Evolutionary conservation across 2,113 vertebrate species (phyloP), one percentile per base, ranked within the genome.

Genomic region (Monarcha castaneiventris): DNA sequence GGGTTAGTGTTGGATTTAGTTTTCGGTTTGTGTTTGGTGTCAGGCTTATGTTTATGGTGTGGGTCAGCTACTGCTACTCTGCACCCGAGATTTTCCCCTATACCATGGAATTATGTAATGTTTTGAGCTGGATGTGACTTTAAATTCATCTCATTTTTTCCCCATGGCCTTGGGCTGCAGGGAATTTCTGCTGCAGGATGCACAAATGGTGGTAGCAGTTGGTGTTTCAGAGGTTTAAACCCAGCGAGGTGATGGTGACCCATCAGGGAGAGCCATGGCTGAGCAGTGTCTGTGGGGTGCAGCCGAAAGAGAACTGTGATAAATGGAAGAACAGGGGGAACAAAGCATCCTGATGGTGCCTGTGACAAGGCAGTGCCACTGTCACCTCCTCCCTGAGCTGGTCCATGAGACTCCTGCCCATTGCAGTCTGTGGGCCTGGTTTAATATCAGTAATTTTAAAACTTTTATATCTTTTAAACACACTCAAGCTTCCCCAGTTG

Each of bases 71-170:
- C 5, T 23, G 20, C 33, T n/a, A 4, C 8, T n/a, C 9, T 58
- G 13, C 55, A 23, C 9, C 4, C 3, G 33, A 23, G 21, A 58
- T 7, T n/a, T 58, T 16, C 14, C 21, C 6, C 16, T 23, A 5
- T 16, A 25, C 11, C 56, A 59, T 16, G 7, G 22, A 25, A 35
- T 2, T 10, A 35, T 26, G n/a, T 10, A 25, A 17, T 25, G 3
- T 7, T 11, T 23, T 3, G 14, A 4, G 1, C 4, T 35, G 3
- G 22, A 17, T 3, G 2, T 13, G 21, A 7, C 4, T 6, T 35
- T 10, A 3, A 26, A 1, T 10, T 35, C 8, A 7, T 35, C 23
- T 59, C 3, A 5, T 35, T 59, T 10, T 10, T 2, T 16, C 10
- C 23, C 5, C 19, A 33, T 15, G 20, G 27, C 30, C 23, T 5